Base-by-base conservation (phyloP, 1,140 invertebrate species). In the Ectropis grisescens region DNA sequence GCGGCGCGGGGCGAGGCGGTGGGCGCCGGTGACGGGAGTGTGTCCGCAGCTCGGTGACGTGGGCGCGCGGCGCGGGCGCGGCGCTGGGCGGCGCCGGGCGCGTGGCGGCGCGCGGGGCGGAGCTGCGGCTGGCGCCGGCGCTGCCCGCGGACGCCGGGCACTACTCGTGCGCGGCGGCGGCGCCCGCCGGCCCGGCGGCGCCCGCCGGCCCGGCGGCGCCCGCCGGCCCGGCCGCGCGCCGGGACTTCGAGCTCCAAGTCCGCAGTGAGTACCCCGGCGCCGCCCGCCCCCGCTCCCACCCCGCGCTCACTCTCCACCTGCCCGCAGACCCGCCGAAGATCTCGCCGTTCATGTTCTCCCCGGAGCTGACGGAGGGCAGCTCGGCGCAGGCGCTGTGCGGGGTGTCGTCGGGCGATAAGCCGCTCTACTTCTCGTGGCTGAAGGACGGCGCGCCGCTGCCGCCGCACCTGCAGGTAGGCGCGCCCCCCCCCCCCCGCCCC, bases 331-430 rank as follows among this genome's bases (percentile, higher is more conserved):
- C 90, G 3, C 92, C 92, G 6, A 87, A 93, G 41, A 89, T 94
- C 64, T 89, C 90, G 40, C 88, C 91, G 27, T 91, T 94, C 68
- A 85, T 89, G 61, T 95, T 97, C 60, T 93, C 92, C 1, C 84
- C 88, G 33, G 90, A 91, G 55, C 82, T 93, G 26, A 89, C 93
- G 64, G 92, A 95, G 82, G 94, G 93, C 14, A 93, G 93, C 58
- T 83, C 94, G 13, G 90, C 90, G 9, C 91, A 93, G 51, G 87
- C 94, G 13, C 88, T 92, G 1, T 95, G 93, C 70, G 91, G 89
- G 23, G 89, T 95, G 4, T 92, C 89, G 35, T 91, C 91, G 30
- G 93, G 93, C 1, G 93, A 95, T 78, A 86, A 91, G 25, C 93
- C 93, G 1, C 88, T 95, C 32, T 87, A 88, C 53, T 91, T 95